These are phyloP conservation scores for cat (Felis catus) DNA, from an alignment of 2,113 vertebrate species.

Conservation along the genomic window DNA sequence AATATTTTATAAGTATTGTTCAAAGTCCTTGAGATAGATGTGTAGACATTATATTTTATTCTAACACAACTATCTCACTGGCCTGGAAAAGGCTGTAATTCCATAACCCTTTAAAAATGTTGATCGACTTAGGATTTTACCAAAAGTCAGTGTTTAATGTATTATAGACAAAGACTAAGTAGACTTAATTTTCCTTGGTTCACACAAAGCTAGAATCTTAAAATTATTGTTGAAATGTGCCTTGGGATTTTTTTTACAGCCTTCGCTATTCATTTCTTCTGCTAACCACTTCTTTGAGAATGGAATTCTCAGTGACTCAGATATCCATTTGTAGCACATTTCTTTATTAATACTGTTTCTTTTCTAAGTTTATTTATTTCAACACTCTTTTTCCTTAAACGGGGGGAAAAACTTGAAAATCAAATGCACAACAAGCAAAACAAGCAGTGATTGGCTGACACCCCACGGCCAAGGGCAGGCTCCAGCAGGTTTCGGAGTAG, in stretches of 20 bases:
- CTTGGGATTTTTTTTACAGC: not conserved
- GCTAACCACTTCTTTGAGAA: not conserved
- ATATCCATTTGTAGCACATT: not conserved
- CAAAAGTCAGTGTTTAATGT: constrained; percentile 37
- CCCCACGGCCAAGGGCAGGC: constrained; percentile 77
- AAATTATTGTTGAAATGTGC: not conserved
- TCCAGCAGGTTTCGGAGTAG: constrained; percentile 73
- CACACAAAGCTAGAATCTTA: constrained; percentile 16
- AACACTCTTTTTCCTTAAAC: constrained; percentile 24
- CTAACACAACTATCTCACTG: not conserved
- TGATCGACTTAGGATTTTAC: constrained; percentile 58
- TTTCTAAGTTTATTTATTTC: constrained; percentile 60
- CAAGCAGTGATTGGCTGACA: constrained; percentile 81
- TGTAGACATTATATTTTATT: not conserved
- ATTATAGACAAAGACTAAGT: not conserved
- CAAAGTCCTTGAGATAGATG: not conserved
- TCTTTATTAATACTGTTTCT: constrained; percentile 59
- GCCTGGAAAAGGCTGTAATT: not conserved
- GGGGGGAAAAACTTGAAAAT: constrained; percentile 27
- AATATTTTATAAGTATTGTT: constrained; percentile 15
- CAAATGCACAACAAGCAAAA: constrained; percentile 58
- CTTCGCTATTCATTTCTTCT: not conserved
- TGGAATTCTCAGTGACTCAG: not conserved
- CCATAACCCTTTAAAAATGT: constrained; percentile 1
- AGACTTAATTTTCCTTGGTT: constrained; percentile 16